Conservation (phyloP, 2,113 vertebrate genomes). For the Melanerpes formicivorus region DNA sequence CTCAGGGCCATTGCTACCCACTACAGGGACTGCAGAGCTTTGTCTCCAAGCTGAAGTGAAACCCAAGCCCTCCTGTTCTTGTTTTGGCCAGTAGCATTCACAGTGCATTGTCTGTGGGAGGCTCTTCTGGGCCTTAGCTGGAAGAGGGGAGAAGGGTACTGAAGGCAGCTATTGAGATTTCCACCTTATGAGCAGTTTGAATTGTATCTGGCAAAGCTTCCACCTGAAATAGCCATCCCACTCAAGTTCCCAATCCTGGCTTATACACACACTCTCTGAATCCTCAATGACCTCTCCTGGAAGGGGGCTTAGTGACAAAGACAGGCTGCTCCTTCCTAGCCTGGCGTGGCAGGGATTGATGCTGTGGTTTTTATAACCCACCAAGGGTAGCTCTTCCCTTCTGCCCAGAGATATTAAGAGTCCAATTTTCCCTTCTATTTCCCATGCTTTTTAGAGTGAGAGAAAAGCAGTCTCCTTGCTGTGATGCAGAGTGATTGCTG, state of each 20-base stretch:
- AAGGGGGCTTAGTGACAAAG: background rate
- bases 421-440: constrained; percentile 54
- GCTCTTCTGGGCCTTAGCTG: background rate
- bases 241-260: background rate
- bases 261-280: background rate
- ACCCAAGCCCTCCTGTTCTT: background rate
- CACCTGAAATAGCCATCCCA: background rate
- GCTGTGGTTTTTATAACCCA: background rate
- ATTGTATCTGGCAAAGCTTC: background rate
- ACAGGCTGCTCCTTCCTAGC: background rate
- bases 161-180: background rate
- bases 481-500: constrained; percentile 65
- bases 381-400: background rate
- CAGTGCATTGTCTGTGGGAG: background rate
- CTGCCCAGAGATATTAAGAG: background rate
- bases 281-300: background rate
- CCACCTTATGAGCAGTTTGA: background rate
- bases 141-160: background rate
- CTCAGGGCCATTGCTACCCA: background rate
- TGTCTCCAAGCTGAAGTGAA: background rate
- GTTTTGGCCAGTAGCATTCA: background rate
- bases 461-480: constrained; percentile 47
- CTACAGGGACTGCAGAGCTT: background rate
- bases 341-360: background rate
- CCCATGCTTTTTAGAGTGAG: constrained; percentile 3